Conservation (phyloP, 2,888 invertebrate species). For the Polydesmus complanatus region DNA sequence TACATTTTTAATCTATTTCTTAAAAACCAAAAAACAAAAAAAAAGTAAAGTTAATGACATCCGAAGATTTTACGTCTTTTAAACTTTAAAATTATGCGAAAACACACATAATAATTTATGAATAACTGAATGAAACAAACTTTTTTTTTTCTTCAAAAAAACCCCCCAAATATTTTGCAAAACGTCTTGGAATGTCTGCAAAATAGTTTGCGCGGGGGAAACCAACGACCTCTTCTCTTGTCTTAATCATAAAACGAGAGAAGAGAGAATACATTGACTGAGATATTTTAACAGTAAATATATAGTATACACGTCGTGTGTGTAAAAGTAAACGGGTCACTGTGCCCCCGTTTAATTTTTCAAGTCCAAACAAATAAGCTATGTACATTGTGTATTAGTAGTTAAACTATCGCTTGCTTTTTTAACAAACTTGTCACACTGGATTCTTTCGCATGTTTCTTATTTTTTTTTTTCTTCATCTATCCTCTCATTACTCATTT, state of each 20-base stretch:
- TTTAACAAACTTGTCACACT: not conserved
- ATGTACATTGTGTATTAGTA: not conserved
- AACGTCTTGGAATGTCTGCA: not conserved
- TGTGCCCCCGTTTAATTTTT: constrained; percentile 10
- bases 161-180: too few relatives aligned
- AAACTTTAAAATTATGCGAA: too few relatives aligned
- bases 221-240: not conserved
- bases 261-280: not conserved
- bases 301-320: not conserved
- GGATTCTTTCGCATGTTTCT: not conserved
- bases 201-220: not conserved
- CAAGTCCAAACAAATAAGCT: constrained; percentile 5
- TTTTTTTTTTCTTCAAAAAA: too few relatives aligned
- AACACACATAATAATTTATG: too few relatives aligned
- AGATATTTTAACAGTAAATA: not conserved
- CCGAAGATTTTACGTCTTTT: too few relatives aligned
- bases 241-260: not conserved
- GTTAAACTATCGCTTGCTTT: not conserved
- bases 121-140: too few relatives aligned
- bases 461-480: not conserved
- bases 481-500: not conserved
- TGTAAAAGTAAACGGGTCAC: constrained; percentile 10
- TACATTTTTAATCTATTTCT: too few relatives aligned
- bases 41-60: too few relatives aligned
- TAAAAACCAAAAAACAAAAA: too few relatives aligned